Conservation (phyloP, 2,888 invertebrate genomes). For the Catonia carolina region DNA sequence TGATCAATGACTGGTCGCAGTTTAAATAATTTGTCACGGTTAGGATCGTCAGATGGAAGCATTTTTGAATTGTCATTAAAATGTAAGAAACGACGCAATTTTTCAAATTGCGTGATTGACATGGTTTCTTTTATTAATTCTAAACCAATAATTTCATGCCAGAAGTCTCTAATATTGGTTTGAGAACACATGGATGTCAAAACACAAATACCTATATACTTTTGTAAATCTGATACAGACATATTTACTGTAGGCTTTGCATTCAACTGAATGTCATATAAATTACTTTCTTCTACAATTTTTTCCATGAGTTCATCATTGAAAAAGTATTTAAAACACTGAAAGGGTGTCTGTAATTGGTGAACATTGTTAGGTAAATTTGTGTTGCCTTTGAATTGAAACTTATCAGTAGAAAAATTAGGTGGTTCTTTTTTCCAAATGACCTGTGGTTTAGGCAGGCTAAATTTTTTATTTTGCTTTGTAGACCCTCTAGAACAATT, state of each 20-base stretch:
- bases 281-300: constrained; percentile 20
- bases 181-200: not conserved
- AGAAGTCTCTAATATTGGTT: not conserved
- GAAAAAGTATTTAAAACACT: constrained; percentile 19
- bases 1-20: constrained; percentile 9
- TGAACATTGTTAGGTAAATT: no score
- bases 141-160: not conserved
- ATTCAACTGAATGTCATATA: constrained; percentile 20
- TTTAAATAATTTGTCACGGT: constrained; percentile 5
- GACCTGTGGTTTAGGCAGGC: no score
- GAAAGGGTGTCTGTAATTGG: not conserved
- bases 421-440: no score
- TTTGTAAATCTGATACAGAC: not conserved
- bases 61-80: constrained; percentile 14
- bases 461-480: no score
- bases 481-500: no score
- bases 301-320: constrained; percentile 24
- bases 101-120: constrained; percentile 7
- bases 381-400: no score
- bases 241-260: not conserved
- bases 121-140: constrained; percentile 9
- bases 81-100: constrained; percentile 7
- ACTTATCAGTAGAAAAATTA: no score
- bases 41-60: not conserved
- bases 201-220: not conserved